Base-by-base conservation (phyloP, 2,797 vertebrate genomes). In the Hyperoplus immaculatus region DNA sequence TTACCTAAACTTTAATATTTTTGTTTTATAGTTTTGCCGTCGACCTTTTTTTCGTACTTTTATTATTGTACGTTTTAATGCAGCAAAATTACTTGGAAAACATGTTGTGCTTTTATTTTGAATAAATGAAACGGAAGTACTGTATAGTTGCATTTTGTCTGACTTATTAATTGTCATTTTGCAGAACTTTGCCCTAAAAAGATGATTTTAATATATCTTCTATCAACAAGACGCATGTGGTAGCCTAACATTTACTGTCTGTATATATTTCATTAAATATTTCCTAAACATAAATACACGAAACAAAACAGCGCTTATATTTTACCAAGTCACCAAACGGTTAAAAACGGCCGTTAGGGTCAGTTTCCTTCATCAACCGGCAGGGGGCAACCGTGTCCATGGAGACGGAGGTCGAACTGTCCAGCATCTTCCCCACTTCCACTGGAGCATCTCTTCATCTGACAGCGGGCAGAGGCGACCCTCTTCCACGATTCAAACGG, bases 391-490 rank as follows among this genome's bases (percentile, higher is more conserved):
- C 79, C 87, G 77, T 81, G 65, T 29, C 76, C 71, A 39, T 10
- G 3, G 1, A 66, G 84, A 61, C 3, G 12, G 13, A 47, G 15
- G 10, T 3, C 1, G 51, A 68, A n/a, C 51, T 8, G 72, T 83
- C 83, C 84, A 88, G 81, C 85, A 84, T 81, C 91, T 64, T 65
- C 83, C 79, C 72, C 61, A 50, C 89, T 81, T 87, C 74, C 82
- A 70, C 83, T 49, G 80, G 87, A 94, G 86, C 91, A 86, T 92
- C 90, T 89, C 77, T 69, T 74, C 87, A 65, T 91, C 88, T 85
- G 88, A 80, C 92, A 84, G 85, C 67, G 80, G 82, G 86, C 84
- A 82, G 66, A 73, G 77, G 64, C 78, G 75, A 8, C 43, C 69
- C 83, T 29, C 29, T 51, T 82, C 84, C 78, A 67, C 83, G 78